Conservation (phyloP, 2,113 vertebrate species). For the Sylvilagus bachmani region DNA sequence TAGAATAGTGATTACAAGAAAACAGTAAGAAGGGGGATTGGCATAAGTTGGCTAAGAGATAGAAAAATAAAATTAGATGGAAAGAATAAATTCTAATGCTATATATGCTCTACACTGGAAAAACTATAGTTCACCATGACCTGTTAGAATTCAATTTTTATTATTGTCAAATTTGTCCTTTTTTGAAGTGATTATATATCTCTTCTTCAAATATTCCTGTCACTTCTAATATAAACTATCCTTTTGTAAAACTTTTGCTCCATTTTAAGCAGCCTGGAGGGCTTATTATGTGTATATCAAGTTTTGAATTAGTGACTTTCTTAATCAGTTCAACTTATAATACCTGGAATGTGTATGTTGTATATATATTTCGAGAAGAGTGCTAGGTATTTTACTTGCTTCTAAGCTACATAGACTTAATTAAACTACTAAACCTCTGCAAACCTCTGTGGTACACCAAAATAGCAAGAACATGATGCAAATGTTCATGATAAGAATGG, state of each 20-base stretch:
- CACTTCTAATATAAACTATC: background rate
- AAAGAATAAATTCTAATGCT: too few relatives aligned
- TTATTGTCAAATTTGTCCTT: background rate
- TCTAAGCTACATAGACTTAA: slow-evolving; percentile 22
- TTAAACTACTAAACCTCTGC: background rate
- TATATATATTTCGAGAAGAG: background rate
- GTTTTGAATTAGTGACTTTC: background rate
- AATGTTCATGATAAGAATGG: background rate
- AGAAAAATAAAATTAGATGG: too few relatives aligned
- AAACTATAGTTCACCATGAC: too few relatives aligned
- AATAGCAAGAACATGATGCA: background rate
- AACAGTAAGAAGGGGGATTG: too few relatives aligned
- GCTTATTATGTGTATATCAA: background rate
- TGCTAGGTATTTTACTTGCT: background rate
- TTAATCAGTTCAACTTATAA: background rate
- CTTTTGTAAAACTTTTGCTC: background rate
- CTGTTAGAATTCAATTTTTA: slow-evolving; percentile 30
- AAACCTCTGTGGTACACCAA: background rate
- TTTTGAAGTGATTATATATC: slow-evolving; percentile 38
- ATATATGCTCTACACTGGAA: too few relatives aligned
- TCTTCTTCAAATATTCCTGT: slow-evolving; percentile 30
- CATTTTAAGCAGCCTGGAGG: background rate
- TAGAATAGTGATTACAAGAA: too few relatives aligned
- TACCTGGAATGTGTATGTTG: background rate
- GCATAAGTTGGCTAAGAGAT: too few relatives aligned